A percentile compares a stretch with the other conserved stretches of the same genome.
Evolutionary conservation across 2,797 vertebrate genomes (phyloP).

Genomic region (Taeniopygia guttata): DNA sequence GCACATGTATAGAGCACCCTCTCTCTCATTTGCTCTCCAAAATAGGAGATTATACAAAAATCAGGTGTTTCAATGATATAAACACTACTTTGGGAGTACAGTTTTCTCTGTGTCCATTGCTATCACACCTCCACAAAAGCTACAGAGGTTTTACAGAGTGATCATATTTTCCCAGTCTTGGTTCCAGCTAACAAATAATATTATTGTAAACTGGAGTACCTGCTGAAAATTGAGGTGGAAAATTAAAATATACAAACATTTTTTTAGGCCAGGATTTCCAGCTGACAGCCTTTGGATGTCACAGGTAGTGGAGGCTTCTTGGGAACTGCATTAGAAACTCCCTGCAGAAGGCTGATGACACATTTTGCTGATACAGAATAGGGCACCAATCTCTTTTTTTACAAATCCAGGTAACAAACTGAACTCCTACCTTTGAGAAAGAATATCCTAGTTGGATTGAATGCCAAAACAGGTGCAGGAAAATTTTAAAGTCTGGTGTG

Average conservation of each 20-base stretch:
- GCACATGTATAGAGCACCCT: constrained; percentile 7
- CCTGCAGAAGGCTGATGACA: neutral
- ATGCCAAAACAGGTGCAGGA: neutral
- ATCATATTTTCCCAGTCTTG: neutral
- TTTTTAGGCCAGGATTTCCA: neutral
- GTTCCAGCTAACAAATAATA: neutral
- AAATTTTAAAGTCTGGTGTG: neutral
- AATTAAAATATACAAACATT: neutral
- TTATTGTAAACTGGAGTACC: neutral
- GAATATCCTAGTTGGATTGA: neutral
- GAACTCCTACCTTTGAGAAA: neutral
- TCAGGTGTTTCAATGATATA: constrained; percentile 9
- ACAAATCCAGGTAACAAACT: neutral
- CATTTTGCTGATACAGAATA: neutral
- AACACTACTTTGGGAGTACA: neutral
- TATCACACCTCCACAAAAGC: neutral
- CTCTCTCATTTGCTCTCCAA: neutral
- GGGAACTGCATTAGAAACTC: neutral
- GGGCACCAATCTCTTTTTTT: neutral
- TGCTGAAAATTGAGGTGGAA: neutral
- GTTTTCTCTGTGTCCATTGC: neutral
- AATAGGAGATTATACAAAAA: neutral
- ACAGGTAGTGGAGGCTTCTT: neutral
- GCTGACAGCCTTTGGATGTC: neutral
- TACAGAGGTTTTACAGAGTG: neutral